Percentiles rank a stretch among this genome's conserved stretches.
Evolutionary conservation across 2,888 invertebrate genomes (phyloP).

Genomic region (Andrena praecox): DNA sequence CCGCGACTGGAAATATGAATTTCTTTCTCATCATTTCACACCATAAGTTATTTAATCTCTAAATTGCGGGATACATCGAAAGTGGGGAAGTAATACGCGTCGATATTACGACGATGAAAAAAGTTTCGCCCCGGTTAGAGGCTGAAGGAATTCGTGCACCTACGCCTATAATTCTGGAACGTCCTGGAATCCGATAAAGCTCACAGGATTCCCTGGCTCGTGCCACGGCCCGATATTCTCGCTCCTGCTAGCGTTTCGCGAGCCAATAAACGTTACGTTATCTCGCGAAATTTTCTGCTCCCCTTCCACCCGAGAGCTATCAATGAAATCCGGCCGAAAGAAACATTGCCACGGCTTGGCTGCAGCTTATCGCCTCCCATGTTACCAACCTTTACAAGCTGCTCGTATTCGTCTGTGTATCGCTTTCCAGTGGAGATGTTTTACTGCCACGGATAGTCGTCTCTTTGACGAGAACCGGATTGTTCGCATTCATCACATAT

Average conservation of each 20-base stretch:
- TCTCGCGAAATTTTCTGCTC: slow-evolving; percentile 35
- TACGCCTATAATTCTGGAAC: slow-evolving; percentile 31
- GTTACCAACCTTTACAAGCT: slow-evolving; percentile 9
- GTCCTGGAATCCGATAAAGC: slow-evolving; percentile 50
- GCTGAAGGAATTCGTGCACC: background rate
- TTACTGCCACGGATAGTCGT: background rate
- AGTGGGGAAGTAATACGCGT: background rate
- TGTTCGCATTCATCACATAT: background rate
- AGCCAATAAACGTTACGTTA: slow-evolving; percentile 62
- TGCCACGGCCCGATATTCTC: slow-evolving; percentile 66
- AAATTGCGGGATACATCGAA: background rate
- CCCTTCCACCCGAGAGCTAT: background rate
- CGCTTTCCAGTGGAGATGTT: background rate
- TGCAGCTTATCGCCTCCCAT: slow-evolving; percentile 21
- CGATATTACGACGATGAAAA: background rate
- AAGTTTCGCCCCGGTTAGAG: background rate
- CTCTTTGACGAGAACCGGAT: background rate
- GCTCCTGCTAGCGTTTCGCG: slow-evolving; percentile 55
- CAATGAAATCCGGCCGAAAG: slow-evolving; percentile 32
- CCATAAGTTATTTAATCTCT: too few species aligned
- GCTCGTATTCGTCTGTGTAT: slow-evolving; percentile 9
- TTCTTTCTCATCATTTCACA: background rate
- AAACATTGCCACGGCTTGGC: slow-evolving; percentile 35
- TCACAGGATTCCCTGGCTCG: slow-evolving; percentile 15
- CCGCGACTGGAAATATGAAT: slow-evolving; percentile 3